Evolutionary conservation across 2,888 invertebrate genomes (phyloP).

Genomic region (Sphecodes monilicornis): DNA sequence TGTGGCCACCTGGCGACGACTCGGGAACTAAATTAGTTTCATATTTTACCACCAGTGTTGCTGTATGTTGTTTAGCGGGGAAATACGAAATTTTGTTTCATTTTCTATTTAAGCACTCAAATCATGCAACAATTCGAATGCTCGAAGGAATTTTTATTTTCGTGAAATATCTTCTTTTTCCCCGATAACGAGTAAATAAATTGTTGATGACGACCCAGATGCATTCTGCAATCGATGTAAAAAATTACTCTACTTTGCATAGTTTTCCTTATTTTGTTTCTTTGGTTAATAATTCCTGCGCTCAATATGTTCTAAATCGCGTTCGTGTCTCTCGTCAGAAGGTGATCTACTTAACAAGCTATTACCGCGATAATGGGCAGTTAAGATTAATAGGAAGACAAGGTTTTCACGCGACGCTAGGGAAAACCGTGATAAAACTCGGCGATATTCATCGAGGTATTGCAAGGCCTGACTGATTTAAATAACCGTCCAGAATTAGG

Average conservation of each 20-base stretch:
- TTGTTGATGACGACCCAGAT: background rate
- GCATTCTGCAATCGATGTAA: background rate
- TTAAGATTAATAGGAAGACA: background rate
- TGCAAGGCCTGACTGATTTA: background rate
- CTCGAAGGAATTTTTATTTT: background rate
- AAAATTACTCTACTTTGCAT: background rate
- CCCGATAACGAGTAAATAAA: background rate
- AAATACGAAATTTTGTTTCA: background rate
- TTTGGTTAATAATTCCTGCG: background rate
- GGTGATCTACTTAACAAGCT: background rate
- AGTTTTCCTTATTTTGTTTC: background rate
- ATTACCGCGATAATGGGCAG: background rate
- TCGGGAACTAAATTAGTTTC: background rate
- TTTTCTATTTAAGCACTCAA: background rate
- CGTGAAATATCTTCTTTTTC: background rate
- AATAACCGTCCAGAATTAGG: conserved; percentile 14
- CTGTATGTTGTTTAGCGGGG: conserved; percentile 9
- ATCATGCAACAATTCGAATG: background rate
- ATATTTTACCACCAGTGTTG: background rate
- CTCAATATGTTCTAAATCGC: background rate
- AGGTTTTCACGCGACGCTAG: background rate
- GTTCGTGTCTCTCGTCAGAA: background rate
- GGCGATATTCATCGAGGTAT: background rate
- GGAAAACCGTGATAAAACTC: background rate
- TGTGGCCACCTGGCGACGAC: conserved; percentile 31